Evolutionary conservation across 1,140 invertebrate species (phyloP).

Genomic region (Drosophila nebulosa): DNA sequence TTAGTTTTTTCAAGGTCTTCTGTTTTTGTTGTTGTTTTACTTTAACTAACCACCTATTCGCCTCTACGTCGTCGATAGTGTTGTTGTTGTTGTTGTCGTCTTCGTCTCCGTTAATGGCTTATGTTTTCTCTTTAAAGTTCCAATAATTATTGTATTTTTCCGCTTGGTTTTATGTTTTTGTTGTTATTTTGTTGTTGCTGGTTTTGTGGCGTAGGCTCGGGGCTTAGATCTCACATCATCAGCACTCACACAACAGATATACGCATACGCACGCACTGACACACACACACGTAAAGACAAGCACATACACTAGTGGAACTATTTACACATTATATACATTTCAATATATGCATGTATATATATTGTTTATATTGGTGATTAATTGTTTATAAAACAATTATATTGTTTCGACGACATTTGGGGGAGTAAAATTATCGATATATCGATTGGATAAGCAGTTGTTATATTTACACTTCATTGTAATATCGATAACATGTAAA

Average conservation of each 20-base stretch:
- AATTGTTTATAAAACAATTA: slow-evolving; percentile 77
- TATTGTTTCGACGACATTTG: slow-evolving; percentile 47
- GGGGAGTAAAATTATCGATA: slow-evolving; percentile 42
- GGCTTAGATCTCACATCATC: slow-evolving; percentile 4
- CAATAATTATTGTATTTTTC: slow-evolving; percentile 35
- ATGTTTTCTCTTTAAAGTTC: slow-evolving; percentile 55
- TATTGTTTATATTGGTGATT: slow-evolving; percentile 75
- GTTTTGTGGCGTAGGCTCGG: background rate
- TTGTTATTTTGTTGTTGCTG: slow-evolving; percentile 16
- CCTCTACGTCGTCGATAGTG: slow-evolving; percentile 13
- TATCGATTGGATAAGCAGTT: slow-evolving; percentile 20
- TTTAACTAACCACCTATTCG: slow-evolving; percentile 50
- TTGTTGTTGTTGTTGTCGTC: slow-evolving; percentile 6
- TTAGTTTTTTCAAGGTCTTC: slow-evolving; percentile 76
- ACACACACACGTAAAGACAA: background rate
- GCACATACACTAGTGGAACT: slow-evolving; percentile 14
- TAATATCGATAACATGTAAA: slow-evolving; percentile 9
- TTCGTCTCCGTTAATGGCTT: slow-evolving; percentile 19
- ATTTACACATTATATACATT: slow-evolving; percentile 32
- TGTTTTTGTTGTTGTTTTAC: slow-evolving; percentile 33
- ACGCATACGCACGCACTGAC: background rate
- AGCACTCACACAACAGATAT: background rate
- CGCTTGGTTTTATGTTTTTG: slow-evolving; percentile 53
- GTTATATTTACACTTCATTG: background rate
- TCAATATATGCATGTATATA: slow-evolving; percentile 7